phyloP scores from a whole-genome alignment of 2,888 invertebrate genomes.

The Callinectes sapidus region DNA sequence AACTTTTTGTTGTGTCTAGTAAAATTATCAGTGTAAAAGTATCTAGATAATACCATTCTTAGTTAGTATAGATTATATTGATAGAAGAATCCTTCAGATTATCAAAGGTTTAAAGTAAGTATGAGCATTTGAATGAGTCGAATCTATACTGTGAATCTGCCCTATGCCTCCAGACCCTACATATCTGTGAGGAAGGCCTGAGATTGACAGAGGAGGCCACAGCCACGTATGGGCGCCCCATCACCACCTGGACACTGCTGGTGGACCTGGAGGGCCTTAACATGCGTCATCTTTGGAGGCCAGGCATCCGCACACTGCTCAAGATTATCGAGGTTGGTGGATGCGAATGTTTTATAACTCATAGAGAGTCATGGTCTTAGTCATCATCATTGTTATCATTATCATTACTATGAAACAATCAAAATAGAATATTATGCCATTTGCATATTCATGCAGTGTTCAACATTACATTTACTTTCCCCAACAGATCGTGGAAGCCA shows the following conservation, averaged over 20 bases:
- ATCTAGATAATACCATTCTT: too few species aligned
- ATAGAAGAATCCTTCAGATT: too few species aligned
- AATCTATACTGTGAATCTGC: background rate
- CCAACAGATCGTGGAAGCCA: conserved; percentile 88
- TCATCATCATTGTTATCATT: background rate
- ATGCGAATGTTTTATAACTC: background rate
- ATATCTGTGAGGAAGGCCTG: conserved; percentile 94
- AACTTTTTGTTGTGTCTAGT: too few species aligned
- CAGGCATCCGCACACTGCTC: conserved; percentile 83
- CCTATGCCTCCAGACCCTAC: conserved; percentile 79
- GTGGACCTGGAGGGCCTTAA: conserved; percentile 95
- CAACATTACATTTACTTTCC: background rate
- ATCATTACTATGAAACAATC: background rate
- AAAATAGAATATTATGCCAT: background rate
- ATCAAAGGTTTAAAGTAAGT: background rate
- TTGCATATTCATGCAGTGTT: background rate
- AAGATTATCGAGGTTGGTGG: conserved; percentile 63
- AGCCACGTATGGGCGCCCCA: conserved; percentile 85
- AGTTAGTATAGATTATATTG: too few species aligned
- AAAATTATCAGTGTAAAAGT: too few species aligned
- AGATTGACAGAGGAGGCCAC: conserved; percentile 91
- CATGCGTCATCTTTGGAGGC: conserved; percentile 96
- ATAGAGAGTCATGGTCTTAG: background rate
- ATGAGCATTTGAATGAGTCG: background rate
- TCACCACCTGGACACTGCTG: conserved; percentile 91